Evolutionary conservation across 2,888 invertebrate species (phyloP), one percentile per base, ranked within the genome.

Genomic region (Polyommatus icarus): DNA sequence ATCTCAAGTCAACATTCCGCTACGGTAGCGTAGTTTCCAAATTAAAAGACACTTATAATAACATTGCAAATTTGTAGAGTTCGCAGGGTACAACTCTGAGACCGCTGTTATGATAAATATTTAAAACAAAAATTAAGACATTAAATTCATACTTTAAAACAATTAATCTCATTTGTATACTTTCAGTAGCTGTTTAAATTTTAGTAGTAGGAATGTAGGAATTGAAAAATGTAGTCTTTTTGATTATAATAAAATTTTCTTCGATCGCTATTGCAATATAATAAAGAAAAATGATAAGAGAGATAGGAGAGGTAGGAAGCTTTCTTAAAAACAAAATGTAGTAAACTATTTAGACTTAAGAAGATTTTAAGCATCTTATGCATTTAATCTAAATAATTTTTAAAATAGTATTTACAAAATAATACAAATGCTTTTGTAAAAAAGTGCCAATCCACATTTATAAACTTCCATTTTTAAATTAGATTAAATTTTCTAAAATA

Each of bases 401-500:
- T 24, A 4, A 15, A 54, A 61, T 10, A 24, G 4, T 61, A 12
- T 59, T 3, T 61, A 61, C 40, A 40, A 3, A 54, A 54, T 54
- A 54, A 10, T 72, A 40, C n/a, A 10, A n/a, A 40, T 12, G 72
- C 40, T 72, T 40, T 40, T 36, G 3, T 12, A 71, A 40, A 36
- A 71, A 72, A 40, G 75, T 75, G 75, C 75, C 75, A 75, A 75
- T 54, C 24, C 29, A 29, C 50, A 24, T 50, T 50, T 18, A 50
- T 20, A 24, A 75, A 54, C 75, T 75, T 75, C 75, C 75, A 75
- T 75, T 75, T 46, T 40, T 75, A 75, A 73, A 29, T 46, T 29
- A 54, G 54, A 54, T 75, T 75, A 75, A 50, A 54, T 50, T 75
- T 75, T 29, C 15, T 54, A 18, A 32, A 75, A 75, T 3, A 8